Evolutionary conservation across 2,113 vertebrate species (phyloP).

Genomic region (Eonycteris spelaea): DNA sequence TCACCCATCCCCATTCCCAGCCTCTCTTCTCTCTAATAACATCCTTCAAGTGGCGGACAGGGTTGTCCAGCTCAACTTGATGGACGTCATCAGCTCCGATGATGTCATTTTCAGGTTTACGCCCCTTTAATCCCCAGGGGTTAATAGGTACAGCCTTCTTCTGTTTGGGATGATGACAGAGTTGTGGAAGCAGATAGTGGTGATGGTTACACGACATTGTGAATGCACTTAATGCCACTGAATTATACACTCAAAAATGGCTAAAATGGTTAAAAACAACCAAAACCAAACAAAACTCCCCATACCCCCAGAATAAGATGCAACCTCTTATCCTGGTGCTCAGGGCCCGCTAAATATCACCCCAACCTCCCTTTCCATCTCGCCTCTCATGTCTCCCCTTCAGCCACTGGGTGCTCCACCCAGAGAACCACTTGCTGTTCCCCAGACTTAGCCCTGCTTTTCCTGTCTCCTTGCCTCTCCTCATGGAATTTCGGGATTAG

Average conservation of each 20-base stretch:
- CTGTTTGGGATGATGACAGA: conserved; percentile 26
- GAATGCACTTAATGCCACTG: neutral
- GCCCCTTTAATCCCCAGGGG: neutral
- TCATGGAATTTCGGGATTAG: neutral
- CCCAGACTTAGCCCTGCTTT: neutral
- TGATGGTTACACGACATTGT: neutral
- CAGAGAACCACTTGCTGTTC: neutral
- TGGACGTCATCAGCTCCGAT: neutral
- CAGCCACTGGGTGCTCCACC: rapidly evolving
- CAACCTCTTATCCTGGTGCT: neutral
- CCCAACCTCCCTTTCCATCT: neutral
- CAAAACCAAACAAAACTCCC: neutral
- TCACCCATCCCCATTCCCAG: neutral
- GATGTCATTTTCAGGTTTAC: neutral
- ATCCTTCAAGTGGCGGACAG: neutral
- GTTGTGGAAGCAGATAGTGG: conserved; percentile 13
- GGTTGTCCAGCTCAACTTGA: neutral
- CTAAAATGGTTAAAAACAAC: neutral
- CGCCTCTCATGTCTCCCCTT: neutral
- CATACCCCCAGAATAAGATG: neutral
- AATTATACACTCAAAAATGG: neutral
- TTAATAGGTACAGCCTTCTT: neutral
- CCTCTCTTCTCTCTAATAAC: neutral
- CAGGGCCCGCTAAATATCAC: neutral
- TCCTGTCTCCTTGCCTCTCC: neutral